A percentile compares a stretch with the other conserved stretches of the same genome.
phyloP scores from a whole-genome alignment of 1,140 invertebrate genomes.

The Arctopsyche grandis region DNA sequence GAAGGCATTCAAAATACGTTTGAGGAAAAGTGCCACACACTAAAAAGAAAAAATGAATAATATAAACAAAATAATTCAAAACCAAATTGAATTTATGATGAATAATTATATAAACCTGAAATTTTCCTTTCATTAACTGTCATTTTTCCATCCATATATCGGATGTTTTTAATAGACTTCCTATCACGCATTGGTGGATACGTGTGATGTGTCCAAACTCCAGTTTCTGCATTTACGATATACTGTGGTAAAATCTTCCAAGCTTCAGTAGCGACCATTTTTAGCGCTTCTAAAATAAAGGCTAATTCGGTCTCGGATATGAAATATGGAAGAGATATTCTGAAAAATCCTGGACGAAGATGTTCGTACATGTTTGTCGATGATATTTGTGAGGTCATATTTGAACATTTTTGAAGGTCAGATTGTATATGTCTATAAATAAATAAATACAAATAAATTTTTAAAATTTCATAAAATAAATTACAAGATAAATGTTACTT shows the following conservation, averaged over 20 bases:
- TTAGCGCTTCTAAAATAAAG: conserved; percentile 85
- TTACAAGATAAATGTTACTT: conserved; percentile 54
- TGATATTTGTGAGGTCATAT: background rate
- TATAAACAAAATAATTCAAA: background rate
- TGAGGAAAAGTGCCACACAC: conserved; percentile 76
- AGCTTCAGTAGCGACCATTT: conserved; percentile 87
- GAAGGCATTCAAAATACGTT: conserved; percentile 79
- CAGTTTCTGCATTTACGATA: conserved; percentile 84
- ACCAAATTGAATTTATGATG: background rate
- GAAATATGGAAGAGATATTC: conserved; percentile 88
- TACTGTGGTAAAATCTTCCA: conserved; percentile 93
- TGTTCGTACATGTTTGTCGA: conserved; percentile 68
- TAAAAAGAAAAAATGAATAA: conserved; percentile 49
- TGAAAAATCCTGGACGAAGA: conserved; percentile 85
- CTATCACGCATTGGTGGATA: conserved; percentile 82
- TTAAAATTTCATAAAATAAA: conserved; percentile 13
- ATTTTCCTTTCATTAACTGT: conserved; percentile 74
- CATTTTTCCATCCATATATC: conserved; percentile 82
- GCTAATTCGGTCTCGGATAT: conserved; percentile 82
- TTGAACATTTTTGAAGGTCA: background rate
- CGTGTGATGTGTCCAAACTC: conserved; percentile 88
- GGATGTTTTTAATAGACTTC: conserved; percentile 83
- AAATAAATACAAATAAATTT: conserved; percentile 29
- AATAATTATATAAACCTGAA: conserved; percentile 62
- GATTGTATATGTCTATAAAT: conserved; percentile 6